Base-by-base conservation (phyloP, 1,140 invertebrate genomes). In the Pseudomyrmex pallidus region DNA sequence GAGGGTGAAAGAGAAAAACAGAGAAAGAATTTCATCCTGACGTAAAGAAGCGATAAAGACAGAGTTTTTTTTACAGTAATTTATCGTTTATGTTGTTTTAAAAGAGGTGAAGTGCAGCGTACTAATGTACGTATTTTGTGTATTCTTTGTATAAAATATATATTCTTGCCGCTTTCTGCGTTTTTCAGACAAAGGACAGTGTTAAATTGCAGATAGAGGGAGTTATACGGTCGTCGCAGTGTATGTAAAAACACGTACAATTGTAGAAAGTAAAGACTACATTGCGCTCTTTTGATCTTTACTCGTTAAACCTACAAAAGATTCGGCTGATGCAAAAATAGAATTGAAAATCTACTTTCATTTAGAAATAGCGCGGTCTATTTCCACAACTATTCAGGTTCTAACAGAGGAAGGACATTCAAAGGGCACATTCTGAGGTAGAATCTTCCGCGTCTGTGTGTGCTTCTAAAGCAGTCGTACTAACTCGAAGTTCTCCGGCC, bases 271-370 rank as follows among this genome's bases (percentile, higher is more conserved):
- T 15, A 73, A 63, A 35, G 35, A 64, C 54, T 44, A 76, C 22
- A 44, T 48, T 83, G 46, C 22, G 46, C 56, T 82, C 56, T 82
- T 67, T 78, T 78, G 82, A 86, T 25, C 66, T 12, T 64, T 22
- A 46, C 12, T 44, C 22, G 3, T 15, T 9, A 82, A 46, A 52
- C 64, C 15, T 3, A 73, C 46, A 17, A 15, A 22, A 74, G 59
- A 74, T 35, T 72, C 62, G 22, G 56, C 20, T 22, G 44, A 52
- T 52, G n/a, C 22, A 74, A 70, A 72, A 10, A 88, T 70, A 74
- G 44, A 87, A 85, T 85, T 80, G 68, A 57, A 82, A 84, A 87
- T 84, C 68, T 74, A 84, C 68, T 84, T 80, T 66, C 78, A 85
- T 82, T 62, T 72, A 64, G 74, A 85, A 88, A 82, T 73, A 85